Evolutionary conservation across 2,113 vertebrate genomes (phyloP).

Genomic region (Todiramphus chloris): DNA sequence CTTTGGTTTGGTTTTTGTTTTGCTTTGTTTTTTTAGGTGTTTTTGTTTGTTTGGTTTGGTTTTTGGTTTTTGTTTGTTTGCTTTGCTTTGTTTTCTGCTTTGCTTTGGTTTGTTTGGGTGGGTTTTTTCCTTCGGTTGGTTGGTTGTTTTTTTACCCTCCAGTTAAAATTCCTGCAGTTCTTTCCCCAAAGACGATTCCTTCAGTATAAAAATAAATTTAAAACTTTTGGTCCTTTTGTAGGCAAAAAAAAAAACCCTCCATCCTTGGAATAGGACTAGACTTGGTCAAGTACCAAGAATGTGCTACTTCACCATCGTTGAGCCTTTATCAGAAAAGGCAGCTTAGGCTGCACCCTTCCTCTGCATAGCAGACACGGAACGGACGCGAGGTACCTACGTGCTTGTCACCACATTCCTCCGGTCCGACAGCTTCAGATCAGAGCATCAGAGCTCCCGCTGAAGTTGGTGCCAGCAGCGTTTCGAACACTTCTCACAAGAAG

Average conservation of each 20-base stretch:
- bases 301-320: background rate
- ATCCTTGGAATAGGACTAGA: background rate
- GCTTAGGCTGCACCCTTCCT: background rate
- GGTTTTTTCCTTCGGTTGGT: too few species aligned
- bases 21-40: too few species aligned
- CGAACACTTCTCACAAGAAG: background rate
- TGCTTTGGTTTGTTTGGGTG: too few species aligned
- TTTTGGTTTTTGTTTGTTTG: too few species aligned
- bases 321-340: background rate
- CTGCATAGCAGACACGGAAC: background rate
- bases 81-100: too few species aligned
- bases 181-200: background rate
- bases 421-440: background rate
- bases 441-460: background rate
- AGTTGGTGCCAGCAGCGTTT: rapidly evolving
- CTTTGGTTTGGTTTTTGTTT: too few species aligned
- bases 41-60: too few species aligned
- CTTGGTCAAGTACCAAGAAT: background rate
- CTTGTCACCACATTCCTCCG: background rate
- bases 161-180: background rate
- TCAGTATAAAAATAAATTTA: background rate
- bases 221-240: background rate
- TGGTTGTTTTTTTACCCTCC: background rate
- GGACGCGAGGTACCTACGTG: background rate
- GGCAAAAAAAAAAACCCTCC: background rate